Evolutionary conservation across 1,140 invertebrate genomes (phyloP).

Genomic region (Heliconius congener): DNA sequence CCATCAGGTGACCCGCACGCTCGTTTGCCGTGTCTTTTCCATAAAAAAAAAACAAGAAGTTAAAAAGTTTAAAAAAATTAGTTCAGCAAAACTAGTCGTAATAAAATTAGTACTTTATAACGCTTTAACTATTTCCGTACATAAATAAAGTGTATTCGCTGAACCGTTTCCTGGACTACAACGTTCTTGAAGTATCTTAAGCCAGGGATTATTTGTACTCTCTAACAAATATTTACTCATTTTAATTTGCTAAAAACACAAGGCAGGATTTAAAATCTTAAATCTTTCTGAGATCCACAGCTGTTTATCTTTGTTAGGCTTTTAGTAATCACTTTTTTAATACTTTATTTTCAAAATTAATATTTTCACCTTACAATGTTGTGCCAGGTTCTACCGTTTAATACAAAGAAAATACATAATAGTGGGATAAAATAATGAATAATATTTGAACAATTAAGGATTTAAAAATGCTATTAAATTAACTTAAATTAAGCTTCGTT

Average conservation of each 20-base stretch:
- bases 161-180: slow-evolving; percentile 2
- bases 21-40: too few species aligned
- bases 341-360: neutral
- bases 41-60: neutral
- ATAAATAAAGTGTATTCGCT: neutral
- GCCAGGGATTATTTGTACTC: slow-evolving; percentile 18
- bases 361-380: neutral
- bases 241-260: slow-evolving; percentile 26
- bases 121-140: neutral
- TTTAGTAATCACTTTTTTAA: slow-evolving; percentile 5
- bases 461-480: too few species aligned
- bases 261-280: neutral
- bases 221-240: slow-evolving; percentile 24
- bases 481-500: too few species aligned
- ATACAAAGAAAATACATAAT: neutral
- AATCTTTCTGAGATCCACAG: neutral
- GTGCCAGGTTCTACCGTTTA: neutral
- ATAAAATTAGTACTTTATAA: neutral
- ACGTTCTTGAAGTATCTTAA: slow-evolving; percentile 26
- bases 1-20: too few species aligned
- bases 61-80: neutral
- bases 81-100: neutral
- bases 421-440: too few species aligned
- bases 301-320: slow-evolving; percentile 9
- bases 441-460: too few species aligned